phyloP scores from a whole-genome alignment of 1,140 invertebrate species.

The Pseudomyrmex gracilis region DNA sequence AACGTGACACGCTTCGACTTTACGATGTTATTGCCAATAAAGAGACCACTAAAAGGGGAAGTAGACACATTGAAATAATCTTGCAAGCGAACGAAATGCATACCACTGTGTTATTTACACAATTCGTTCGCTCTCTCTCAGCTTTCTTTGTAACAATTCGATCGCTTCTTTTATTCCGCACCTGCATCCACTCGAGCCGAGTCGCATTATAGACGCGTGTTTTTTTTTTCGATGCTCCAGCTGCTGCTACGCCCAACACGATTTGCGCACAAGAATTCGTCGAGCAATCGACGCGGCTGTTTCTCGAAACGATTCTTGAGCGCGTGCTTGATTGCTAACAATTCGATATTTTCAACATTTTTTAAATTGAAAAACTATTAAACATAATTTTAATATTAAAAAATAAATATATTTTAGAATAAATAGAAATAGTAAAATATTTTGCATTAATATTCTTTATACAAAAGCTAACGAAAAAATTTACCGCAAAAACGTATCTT shows the following conservation, averaged over 20 bases:
- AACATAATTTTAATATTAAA: no score
- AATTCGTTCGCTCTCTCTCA: no score
- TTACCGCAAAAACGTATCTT: background rate
- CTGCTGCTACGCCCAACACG: constrained; percentile 18
- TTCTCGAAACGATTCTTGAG: constrained; percentile 5
- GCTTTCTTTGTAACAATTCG: constrained; percentile 60
- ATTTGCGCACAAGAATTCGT: constrained; percentile 21
- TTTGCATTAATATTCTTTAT: no score
- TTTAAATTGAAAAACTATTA: no score
- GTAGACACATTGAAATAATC: background rate
- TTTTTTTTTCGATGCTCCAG: constrained; percentile 41
- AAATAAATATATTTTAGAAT: no score
- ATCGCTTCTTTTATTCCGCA: constrained; percentile 50
- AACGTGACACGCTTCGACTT: constrained; percentile 18
- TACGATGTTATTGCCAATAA: constrained; percentile 20
- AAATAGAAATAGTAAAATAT: no score
- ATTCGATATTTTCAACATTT: background rate
- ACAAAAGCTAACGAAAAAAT: background rate
- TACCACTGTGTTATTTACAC: constrained; percentile 15
- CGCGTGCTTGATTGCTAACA: constrained; percentile 15
- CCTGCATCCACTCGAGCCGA: constrained; percentile 41
- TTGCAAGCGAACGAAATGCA: constrained; percentile 17
- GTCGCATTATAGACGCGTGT: constrained; percentile 41
- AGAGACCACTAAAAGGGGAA: background rate
- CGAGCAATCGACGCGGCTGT: constrained; percentile 25